These are phyloP conservation scores for Palythoa grandiflora DNA, from an alignment of 92 coral and sea anemone genomes.

Conservation along the genomic window DNA sequence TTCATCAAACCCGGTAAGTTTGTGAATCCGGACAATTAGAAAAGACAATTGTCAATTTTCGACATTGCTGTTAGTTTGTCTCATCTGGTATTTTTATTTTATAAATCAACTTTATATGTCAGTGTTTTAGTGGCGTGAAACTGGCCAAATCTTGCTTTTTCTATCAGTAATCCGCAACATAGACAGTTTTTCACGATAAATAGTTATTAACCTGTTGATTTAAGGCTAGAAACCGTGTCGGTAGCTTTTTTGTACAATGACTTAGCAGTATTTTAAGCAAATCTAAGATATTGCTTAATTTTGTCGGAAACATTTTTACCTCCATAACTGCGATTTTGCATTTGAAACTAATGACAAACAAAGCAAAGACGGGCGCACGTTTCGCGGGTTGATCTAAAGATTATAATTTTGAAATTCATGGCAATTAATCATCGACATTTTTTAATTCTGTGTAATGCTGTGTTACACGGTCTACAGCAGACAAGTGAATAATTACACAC, in stretches of 20 bases:
- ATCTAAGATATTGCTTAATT: not conserved
- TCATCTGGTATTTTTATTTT: not conserved
- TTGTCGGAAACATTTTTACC: not conserved
- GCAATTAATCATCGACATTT: conserved; percentile 32
- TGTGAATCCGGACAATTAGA: conserved; percentile 8
- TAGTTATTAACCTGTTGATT: not conserved
- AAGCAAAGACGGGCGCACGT: not conserved
- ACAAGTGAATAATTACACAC: conserved; percentile 1
- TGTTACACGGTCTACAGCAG: conserved; percentile 6
- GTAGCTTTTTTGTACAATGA: not conserved
- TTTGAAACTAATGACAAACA: not conserved
- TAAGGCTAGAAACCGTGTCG: not conserved
- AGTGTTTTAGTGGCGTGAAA: not conserved
- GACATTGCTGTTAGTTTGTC: not conserved
- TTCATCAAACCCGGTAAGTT: conserved; percentile 27
- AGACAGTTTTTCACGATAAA: no score
- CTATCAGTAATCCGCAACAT: not conserved
- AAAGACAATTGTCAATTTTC: conserved; percentile 2
- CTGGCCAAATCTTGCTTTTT: not conserved
- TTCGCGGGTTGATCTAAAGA: not conserved
- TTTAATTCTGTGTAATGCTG: conserved; percentile 25
- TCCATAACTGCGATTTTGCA: not conserved
- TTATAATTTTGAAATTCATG: not conserved
- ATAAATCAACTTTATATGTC: not conserved
- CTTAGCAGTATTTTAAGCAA: no score